A percentile compares a stretch with the other conserved stretches of the same genome.
Evolutionary conservation across 2,113 vertebrate genomes (phyloP).

Genomic region (Lophura nycthemera): DNA sequence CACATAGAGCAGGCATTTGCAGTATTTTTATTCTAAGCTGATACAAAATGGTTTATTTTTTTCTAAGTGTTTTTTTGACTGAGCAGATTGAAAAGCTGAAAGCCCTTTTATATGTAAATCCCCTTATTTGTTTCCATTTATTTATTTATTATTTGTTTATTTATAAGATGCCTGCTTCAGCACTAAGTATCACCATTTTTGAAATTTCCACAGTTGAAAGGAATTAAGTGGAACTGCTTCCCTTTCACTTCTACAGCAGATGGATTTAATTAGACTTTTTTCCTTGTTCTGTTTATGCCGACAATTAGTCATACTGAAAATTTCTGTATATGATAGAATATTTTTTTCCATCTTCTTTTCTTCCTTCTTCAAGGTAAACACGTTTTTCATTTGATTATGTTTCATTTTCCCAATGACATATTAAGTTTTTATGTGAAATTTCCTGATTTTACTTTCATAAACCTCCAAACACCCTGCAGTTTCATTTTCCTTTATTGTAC

Average conservation of each 20-base stretch:
- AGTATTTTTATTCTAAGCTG: background rate
- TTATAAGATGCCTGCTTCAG: background rate
- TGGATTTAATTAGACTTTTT: conserved; percentile 24
- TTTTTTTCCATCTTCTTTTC: background rate
- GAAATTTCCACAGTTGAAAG: background rate
- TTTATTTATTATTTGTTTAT: background rate
- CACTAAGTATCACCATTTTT: background rate
- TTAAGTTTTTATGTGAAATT: background rate
- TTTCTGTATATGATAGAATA: background rate
- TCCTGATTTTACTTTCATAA: conserved; percentile 45
- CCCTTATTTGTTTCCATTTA: background rate
- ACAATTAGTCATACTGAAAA: background rate
- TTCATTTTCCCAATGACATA: conserved; percentile 22
- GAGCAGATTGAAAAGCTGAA: background rate
- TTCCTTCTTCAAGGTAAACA: background rate
- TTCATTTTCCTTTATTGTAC: conserved; percentile 39
- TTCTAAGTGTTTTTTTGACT: background rate
- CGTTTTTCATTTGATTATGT: background rate
- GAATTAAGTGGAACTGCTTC: background rate
- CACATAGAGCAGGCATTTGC: background rate
- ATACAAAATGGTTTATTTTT: background rate
- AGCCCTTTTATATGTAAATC: background rate
- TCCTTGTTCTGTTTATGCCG: conserved; percentile 19
- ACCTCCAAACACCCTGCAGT: background rate
- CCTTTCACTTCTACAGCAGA: background rate